phyloP scores from a whole-genome alignment of 1,140 invertebrate genomes.

The Coptotermes formosanus region DNA sequence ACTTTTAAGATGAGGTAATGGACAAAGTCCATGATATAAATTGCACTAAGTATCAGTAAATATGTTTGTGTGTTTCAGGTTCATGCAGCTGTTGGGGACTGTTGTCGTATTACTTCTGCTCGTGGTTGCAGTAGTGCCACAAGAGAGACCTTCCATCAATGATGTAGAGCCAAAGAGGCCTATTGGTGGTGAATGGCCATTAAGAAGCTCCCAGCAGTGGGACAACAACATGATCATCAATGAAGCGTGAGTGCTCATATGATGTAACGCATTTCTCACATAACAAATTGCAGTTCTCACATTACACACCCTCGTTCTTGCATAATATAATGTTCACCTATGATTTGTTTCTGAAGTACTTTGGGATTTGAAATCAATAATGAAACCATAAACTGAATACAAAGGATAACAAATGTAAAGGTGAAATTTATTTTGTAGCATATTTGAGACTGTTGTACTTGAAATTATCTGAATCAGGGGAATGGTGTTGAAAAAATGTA shows the following conservation, averaged over 20 bases:
- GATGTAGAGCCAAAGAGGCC: not conserved
- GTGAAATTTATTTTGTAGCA: not conserved
- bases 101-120: not conserved
- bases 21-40: too few relatives aligned
- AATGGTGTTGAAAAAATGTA: not conserved
- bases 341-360: not conserved
- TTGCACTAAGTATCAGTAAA: too few relatives aligned
- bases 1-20: too few relatives aligned
- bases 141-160: not conserved
- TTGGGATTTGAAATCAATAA: not conserved
- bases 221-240: constrained; percentile 20
- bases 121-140: not conserved
- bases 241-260: not conserved
- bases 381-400: not conserved
- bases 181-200: not conserved
- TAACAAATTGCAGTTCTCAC: too few relatives aligned
- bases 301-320: too few relatives aligned
- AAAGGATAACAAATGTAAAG: not conserved
- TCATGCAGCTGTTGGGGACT: not conserved
- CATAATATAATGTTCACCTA: too few relatives aligned
- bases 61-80: not conserved
- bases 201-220: not conserved
- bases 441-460: too few relatives aligned
- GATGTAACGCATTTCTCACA: not conserved
- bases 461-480: too few relatives aligned